Conservation (phyloP, 1,140 invertebrate genomes). For the Callitettix versicolor region DNA sequence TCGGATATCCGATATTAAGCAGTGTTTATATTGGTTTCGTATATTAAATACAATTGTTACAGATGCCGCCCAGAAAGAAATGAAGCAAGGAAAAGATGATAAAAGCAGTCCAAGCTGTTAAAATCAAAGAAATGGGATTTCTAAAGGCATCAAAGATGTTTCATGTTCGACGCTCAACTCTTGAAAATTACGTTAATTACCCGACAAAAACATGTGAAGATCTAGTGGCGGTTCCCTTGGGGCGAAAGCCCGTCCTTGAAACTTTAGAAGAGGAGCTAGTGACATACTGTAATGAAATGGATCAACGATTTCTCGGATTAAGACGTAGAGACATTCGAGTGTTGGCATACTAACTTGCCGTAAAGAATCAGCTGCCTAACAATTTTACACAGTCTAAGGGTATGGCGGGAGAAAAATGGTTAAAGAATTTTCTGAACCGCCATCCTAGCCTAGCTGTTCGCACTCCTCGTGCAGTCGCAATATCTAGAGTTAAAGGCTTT, state of each 20-base stretch:
- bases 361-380: neutral
- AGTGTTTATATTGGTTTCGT: too few relatives aligned
- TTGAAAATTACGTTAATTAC: neutral
- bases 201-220: neutral
- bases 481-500: neutral
- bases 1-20: too few relatives aligned
- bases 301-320: neutral
- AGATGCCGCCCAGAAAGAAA: too few relatives aligned
- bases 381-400: neutral
- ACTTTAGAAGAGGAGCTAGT: neutral
- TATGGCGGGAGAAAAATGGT: neutral
- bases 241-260: neutral
- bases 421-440: neutral
- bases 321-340: neutral
- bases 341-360: neutral
- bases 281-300: neutral
- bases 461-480: neutral
- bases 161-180: neutral
- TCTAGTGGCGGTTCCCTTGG: neutral
- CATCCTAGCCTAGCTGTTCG: neutral
- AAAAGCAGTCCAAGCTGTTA: neutral
- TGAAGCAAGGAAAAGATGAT: neutral
- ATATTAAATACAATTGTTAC: too few relatives aligned
- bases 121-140: neutral
- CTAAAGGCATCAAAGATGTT: neutral